Evolutionary conservation across 2,888 invertebrate genomes (phyloP), one percentile per base, ranked within the genome.

Genomic region (Pterostichus niger): DNA sequence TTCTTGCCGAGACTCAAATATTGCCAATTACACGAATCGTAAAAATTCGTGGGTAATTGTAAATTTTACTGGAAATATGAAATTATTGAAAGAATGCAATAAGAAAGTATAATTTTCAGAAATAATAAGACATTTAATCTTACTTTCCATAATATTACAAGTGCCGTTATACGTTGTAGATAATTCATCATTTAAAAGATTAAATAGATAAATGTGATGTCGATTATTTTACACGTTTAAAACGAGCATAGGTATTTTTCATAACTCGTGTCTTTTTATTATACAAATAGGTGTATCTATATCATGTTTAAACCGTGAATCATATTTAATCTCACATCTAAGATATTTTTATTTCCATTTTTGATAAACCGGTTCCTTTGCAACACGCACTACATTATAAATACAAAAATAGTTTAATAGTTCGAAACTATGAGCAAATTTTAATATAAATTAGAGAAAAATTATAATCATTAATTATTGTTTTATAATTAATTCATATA

Each of bases 301-400:
- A 49, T 49, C 49, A 49, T 49, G 49, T 49, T n/a, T 49, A 64
- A 35, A 31, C 3, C 64, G 64, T 35, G 64, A 64, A 35, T 64
- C 64, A 64, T 64, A 64, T 40, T 13, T 17, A 13, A 35, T 71
- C 68, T 71, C 9, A 5, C 13, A 44, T 71, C 44, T 15, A 44
- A 46, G 40, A 71, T 71, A 71, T 71, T 71, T 71, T 71, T 71
- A 71, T 64, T 64, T 64, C n/a, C 33, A 40, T 33, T 64, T 56
- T 59, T 11, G 2, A 71, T 4, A 71, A 56, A 71, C 68, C 68
- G 68, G 68, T 71, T 71, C 31, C 64, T 64, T 40, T 40, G 40
- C 64, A 61, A 54, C 6, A 35, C 6, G 40, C 40, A 33, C 31
- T 17, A 31, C 31, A 31, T 24, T 61, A 61, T 64, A 64, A 64